Evolutionary conservation across 2,888 invertebrate genomes (phyloP).

Genomic region (Terebella lapidaria): DNA sequence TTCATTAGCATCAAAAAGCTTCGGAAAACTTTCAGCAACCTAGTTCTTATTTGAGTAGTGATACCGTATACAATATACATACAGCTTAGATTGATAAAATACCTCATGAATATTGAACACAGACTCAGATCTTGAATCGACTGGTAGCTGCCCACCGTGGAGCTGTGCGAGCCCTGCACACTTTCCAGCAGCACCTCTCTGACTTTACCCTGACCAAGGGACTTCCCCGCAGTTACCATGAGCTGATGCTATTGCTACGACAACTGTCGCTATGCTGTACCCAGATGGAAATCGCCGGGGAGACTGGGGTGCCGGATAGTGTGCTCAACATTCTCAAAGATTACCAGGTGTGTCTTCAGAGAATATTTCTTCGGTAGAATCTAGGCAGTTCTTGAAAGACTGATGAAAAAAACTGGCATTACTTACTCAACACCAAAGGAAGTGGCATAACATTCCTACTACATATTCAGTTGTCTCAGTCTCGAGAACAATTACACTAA

Average conservation of each 20-base stretch:
- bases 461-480: too few relatives aligned
- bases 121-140: slow-evolving; percentile 15
- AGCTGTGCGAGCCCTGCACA: slow-evolving; percentile 40
- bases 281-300: slow-evolving; percentile 21
- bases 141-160: slow-evolving; percentile 40
- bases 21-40: too few relatives aligned
- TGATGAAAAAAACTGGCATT: too few relatives aligned
- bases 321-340: slow-evolving; percentile 15
- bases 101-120: too few relatives aligned
- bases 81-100: too few relatives aligned
- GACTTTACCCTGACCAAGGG: slow-evolving; percentile 28
- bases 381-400: too few relatives aligned
- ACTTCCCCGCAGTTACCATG: slow-evolving; percentile 37
- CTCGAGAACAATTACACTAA: too few relatives aligned
- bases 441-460: too few relatives aligned
- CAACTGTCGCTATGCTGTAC: slow-evolving; percentile 25
- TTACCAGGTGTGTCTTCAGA: neutral
- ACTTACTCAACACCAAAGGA: too few relatives aligned
- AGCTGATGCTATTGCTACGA: slow-evolving; percentile 34
- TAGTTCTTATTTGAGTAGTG: too few relatives aligned
- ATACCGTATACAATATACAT: too few relatives aligned
- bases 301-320: slow-evolving; percentile 14
- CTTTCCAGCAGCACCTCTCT: slow-evolving; percentile 38
- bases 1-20: too few relatives aligned
- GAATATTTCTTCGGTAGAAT: neutral